A percentile compares a stretch with the other conserved stretches of the same genome.
phyloP scores from a whole-genome alignment of 2,113 vertebrate genomes.

The Notarius lentiginosus region DNA sequence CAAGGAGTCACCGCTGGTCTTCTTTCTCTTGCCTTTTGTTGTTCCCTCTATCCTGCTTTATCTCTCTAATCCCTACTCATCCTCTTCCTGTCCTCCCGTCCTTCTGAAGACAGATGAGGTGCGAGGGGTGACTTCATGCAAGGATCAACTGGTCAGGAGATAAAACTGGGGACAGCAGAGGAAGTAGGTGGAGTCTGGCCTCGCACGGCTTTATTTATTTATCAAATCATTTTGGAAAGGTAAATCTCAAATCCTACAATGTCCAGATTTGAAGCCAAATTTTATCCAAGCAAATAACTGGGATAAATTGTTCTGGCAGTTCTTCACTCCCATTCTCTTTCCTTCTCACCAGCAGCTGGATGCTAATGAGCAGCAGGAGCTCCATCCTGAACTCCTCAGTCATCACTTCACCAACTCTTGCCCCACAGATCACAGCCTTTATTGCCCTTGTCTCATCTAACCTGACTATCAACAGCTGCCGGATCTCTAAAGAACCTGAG shows the following conservation, averaged over 20 bases:
- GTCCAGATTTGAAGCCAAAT: neutral
- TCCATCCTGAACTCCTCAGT: conserved; percentile 69
- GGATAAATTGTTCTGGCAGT: no score
- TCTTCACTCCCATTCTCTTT: neutral
- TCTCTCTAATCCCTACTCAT: conserved; percentile 66
- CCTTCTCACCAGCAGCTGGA: conserved; percentile 66
- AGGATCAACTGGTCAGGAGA: neutral
- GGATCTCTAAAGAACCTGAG: neutral
- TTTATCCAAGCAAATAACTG: neutral
- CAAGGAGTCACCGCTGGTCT: conserved; percentile 17
- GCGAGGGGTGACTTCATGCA: neutral
- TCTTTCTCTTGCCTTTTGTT: conserved; percentile 45
- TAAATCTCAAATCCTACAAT: neutral
- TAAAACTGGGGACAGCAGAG: neutral
- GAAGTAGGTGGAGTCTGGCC: neutral
- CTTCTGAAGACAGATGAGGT: conserved; percentile 41
- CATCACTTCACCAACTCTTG: conserved; percentile 70
- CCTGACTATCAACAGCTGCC: conserved; percentile 47
- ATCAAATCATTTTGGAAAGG: neutral
- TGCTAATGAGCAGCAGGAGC: conserved; percentile 67
- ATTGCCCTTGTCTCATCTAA: conserved; percentile 12
- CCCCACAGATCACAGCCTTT: conserved; percentile 66
- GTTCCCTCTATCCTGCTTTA: conserved; percentile 53
- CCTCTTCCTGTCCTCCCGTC: conserved; percentile 62
- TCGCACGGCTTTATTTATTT: neutral